These are phyloP conservation scores for Tenebrio molitor DNA, from an alignment of 1,140 invertebrate genomes.

Conservation along the genomic window DNA sequence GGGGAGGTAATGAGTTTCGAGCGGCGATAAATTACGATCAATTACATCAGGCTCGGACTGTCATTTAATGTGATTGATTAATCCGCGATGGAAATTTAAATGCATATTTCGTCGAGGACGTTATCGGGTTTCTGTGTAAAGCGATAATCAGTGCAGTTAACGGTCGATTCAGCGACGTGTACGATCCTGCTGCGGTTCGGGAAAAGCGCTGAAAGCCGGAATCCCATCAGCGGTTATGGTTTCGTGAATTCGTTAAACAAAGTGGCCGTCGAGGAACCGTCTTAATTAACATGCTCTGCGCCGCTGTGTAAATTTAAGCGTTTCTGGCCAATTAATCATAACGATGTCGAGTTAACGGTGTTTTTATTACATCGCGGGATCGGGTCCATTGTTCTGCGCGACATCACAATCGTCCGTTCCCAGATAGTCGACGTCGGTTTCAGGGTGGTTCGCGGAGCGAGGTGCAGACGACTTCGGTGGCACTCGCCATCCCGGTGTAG, in stretches of 20 bases:
- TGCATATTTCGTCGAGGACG: not conserved
- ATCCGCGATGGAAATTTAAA: conserved; percentile 9
- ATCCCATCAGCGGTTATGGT: conserved; percentile 4
- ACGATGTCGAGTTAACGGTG: conserved; percentile 30
- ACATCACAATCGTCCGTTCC: conserved; percentile 22
- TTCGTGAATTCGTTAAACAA: not conserved
- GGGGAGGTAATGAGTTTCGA: not conserved
- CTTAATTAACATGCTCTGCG: conserved; percentile 14
- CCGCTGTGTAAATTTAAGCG: conserved; percentile 12
- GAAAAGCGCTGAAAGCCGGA: not conserved
- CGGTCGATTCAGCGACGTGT: too few relatives aligned
- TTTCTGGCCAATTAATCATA: conserved; percentile 39
- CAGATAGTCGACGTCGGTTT: too few relatives aligned
- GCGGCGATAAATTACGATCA: conserved; percentile 19
- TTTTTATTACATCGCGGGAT: conserved; percentile 23
- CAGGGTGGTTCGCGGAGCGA: conserved; percentile 61
- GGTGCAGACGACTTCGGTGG: conserved; percentile 62
- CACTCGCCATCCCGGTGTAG: conserved; percentile 59
- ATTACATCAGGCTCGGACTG: conserved; percentile 2
- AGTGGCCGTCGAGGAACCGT: not conserved
- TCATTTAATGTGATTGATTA: conserved; percentile 7
- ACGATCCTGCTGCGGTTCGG: too few relatives aligned
- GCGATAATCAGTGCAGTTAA: too few relatives aligned
- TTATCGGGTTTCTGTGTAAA: too few relatives aligned
- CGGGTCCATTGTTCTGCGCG: conserved; percentile 24